Evolutionary conservation across 2,113 vertebrate species (phyloP).

Genomic region (Austrofundulus limnaeus): DNA sequence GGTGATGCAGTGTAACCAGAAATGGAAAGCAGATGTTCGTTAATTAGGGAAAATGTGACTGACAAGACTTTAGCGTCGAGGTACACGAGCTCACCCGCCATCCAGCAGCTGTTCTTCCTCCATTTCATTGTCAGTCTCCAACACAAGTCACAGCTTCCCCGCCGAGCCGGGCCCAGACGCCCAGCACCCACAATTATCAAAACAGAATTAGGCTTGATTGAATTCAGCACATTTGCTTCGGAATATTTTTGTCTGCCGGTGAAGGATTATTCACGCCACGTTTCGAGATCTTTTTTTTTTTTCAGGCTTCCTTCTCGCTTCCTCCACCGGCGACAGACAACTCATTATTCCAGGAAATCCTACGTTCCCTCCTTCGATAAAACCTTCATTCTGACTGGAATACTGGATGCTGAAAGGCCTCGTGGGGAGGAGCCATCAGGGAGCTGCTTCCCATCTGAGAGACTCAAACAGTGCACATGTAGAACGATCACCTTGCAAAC

Average conservation of each 20-base stretch:
- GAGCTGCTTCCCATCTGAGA: no score
- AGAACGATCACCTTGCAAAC: no score
- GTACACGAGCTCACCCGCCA: conserved; percentile 88
- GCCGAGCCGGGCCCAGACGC: conserved; percentile 60
- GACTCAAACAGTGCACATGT: no score
- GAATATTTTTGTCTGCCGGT: conserved; percentile 47
- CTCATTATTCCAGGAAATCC: conserved; percentile 16
- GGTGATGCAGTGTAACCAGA: conserved; percentile 93
- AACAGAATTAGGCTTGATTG: conserved; percentile 81
- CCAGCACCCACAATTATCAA: conserved; percentile 77
- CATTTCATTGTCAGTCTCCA: conserved; percentile 91
- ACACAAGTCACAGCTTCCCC: conserved; percentile 92
- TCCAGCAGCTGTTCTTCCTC: conserved; percentile 91
- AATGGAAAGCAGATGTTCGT: conserved; percentile 98
- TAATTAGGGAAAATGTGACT: conserved; percentile 99
- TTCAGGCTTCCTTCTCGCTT: conserved; percentile 10
- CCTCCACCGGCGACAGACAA: conserved; percentile 5
- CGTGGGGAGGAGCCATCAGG: no score
- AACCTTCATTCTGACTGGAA: no score
- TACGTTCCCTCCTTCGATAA: conserved; percentile 3
- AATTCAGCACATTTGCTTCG: conserved; percentile 66
- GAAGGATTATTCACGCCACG: conserved; percentile 47
- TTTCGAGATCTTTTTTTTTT: conserved; percentile 25
- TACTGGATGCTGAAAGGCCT: no score
- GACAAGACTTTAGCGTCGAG: conserved; percentile 93